phyloP scores from a whole-genome alignment of 2,888 invertebrate species.

The Rhingia campestris region DNA sequence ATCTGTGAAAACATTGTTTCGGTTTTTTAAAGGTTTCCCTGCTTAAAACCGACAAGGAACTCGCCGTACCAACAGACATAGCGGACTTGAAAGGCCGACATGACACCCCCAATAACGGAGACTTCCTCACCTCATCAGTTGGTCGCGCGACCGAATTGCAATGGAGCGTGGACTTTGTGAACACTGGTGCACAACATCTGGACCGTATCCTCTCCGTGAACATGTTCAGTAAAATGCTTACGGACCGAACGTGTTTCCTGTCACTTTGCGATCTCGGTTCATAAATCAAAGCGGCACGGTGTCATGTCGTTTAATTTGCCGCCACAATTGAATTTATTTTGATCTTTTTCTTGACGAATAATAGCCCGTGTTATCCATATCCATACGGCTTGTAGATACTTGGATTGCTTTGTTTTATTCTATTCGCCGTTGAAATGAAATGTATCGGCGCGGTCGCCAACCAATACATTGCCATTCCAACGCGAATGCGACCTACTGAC shows the following conservation, averaged over 20 bases:
- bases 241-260: slow-evolving; percentile 68
- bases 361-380: slow-evolving; percentile 20
- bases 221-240: slow-evolving; percentile 58
- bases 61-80: slow-evolving; percentile 32
- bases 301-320: slow-evolving; percentile 74
- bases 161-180: slow-evolving; percentile 33
- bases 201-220: slow-evolving; percentile 51
- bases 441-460: background rate
- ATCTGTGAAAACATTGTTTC: slow-evolving; percentile 67
- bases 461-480: slow-evolving; percentile 33
- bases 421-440: slow-evolving; percentile 1
- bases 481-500: slow-evolving; percentile 52
- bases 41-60: slow-evolving; percentile 3
- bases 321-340: slow-evolving; percentile 74
- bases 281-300: slow-evolving; percentile 74
- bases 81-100: slow-evolving; percentile 57
- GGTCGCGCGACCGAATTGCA: slow-evolving; percentile 55
- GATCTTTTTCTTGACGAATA: slow-evolving; percentile 57
- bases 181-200: slow-evolving; percentile 31
- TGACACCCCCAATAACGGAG: slow-evolving; percentile 66
- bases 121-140: slow-evolving; percentile 70
- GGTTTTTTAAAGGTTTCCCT: slow-evolving; percentile 23
- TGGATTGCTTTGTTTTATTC: slow-evolving; percentile 43
- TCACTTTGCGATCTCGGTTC: slow-evolving; percentile 70
- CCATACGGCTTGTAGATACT: slow-evolving; percentile 11